A percentile compares a stretch with the other conserved stretches of the same genome.
phyloP scores from a whole-genome alignment of 2,113 vertebrate genomes.

The Ranitomeya variabilis region DNA sequence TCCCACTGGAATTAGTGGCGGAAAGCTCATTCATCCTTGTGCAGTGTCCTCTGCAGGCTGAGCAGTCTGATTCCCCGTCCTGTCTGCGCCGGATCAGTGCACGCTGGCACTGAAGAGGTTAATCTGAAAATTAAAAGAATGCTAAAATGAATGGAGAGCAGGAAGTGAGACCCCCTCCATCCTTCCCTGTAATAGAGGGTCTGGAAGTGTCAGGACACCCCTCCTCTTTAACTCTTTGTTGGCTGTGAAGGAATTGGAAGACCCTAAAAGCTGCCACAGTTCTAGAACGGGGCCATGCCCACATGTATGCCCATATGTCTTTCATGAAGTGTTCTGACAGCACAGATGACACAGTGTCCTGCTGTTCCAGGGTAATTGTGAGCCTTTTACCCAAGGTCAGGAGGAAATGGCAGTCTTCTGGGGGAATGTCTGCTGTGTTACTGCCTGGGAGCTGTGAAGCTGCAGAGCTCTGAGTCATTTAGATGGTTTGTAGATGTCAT shows the following conservation, averaged over 20 bases:
- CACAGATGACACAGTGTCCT: not conserved
- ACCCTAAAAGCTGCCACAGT: not conserved
- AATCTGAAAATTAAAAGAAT: conserved; percentile 69
- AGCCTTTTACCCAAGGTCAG: conserved; percentile 43
- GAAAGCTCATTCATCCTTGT: not conserved
- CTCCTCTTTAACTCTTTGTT: not conserved
- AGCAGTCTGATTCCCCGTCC: not conserved
- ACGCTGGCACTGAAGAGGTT: conserved; percentile 46
- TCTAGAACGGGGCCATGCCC: not conserved
- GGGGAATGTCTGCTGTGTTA: not conserved
- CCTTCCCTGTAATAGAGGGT: conserved; percentile 16
- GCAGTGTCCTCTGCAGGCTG: not conserved
- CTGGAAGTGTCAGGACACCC: conserved; percentile 21
- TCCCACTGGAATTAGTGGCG: not conserved
- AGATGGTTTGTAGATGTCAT: not conserved
- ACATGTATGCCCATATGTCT: not conserved
- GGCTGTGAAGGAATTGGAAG: not conserved
- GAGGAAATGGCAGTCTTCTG: not conserved
- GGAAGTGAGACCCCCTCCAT: conserved; percentile 64
- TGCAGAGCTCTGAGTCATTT: not conserved
- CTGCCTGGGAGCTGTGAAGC: not conserved
- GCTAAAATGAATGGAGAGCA: conserved; percentile 69
- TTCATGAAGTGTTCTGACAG: not conserved
- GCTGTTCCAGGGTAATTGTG: not conserved
- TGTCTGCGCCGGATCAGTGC: too few relatives aligned